A percentile compares a stretch with the other conserved stretches of the same genome.
These are phyloP conservation scores for Coturnix japonica DNA, from an alignment of 2,113 vertebrate genomes.

Conservation along the genomic window DNA sequence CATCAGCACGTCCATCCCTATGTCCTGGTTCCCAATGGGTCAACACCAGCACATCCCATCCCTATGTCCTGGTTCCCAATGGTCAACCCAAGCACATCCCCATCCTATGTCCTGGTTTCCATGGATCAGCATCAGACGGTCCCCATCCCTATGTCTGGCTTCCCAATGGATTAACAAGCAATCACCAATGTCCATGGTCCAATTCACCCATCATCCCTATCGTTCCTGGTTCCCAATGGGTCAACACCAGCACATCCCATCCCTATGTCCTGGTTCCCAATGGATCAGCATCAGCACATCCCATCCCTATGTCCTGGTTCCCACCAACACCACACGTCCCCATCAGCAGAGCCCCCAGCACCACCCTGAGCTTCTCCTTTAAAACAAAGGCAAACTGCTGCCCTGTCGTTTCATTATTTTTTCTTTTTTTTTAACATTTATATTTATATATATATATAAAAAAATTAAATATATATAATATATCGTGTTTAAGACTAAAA, in stretches of 20 bases:
- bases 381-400: background rate
- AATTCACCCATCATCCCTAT: too few relatives aligned
- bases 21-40: too few relatives aligned
- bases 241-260: background rate
- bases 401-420: background rate
- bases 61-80: background rate
- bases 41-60: too few relatives aligned
- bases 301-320: background rate
- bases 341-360: background rate
- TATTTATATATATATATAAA: constrained; percentile 82
- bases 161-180: too few relatives aligned
- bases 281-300: background rate
- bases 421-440: constrained; percentile 68
- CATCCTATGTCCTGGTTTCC: background rate
- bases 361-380: rapidly evolving
- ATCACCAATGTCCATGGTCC: too few relatives aligned
- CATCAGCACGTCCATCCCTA: too few relatives aligned
- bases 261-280: background rate
- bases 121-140: background rate
- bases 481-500: constrained; percentile 82
- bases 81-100: background rate
- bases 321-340: background rate
- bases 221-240: background rate
- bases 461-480: constrained; percentile 86
- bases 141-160: background rate